Conservation (phyloP, 2,113 vertebrate genomes). For the Dascyllus trimaculatus region DNA sequence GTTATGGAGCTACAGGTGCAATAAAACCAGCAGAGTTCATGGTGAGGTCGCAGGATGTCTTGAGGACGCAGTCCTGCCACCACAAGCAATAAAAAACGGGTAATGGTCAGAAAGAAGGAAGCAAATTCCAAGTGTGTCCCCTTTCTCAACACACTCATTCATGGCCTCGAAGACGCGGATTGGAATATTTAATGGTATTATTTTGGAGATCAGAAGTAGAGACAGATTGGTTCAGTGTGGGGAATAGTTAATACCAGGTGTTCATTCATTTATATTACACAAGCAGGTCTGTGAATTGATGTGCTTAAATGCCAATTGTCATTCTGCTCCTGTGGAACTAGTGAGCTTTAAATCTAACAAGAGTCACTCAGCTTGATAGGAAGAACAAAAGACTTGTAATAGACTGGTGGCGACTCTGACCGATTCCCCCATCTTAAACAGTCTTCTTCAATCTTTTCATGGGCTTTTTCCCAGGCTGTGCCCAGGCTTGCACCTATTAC, state of each 20-base stretch:
- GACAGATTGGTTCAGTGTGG: background rate
- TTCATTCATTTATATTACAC: constrained; percentile 6
- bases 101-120: constrained; percentile 11
- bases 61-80: constrained; percentile 23
- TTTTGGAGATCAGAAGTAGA: background rate
- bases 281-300: background rate
- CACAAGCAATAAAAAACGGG: constrained; percentile 33
- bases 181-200: background rate
- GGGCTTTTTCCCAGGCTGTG: constrained; percentile 21
- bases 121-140: background rate
- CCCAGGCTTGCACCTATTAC: constrained; percentile 30
- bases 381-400: constrained; percentile 49
- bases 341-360: constrained; percentile 28
- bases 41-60: constrained; percentile 61
- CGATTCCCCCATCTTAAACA: constrained; percentile 31
- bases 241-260: constrained; percentile 2
- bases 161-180: background rate
- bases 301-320: background rate
- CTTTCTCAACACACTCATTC: background rate
- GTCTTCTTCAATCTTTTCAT: constrained; percentile 19
- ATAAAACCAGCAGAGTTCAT: constrained; percentile 62
- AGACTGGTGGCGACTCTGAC: constrained; percentile 28
- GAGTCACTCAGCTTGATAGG: constrained; percentile 3
- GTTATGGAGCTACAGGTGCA: constrained; percentile 55
- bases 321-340: background rate